Percentiles rank a stretch among this genome's conserved stretches.
phyloP scores from a whole-genome alignment of 2,797 vertebrate genomes.

The Sciaenops ocellatus region DNA sequence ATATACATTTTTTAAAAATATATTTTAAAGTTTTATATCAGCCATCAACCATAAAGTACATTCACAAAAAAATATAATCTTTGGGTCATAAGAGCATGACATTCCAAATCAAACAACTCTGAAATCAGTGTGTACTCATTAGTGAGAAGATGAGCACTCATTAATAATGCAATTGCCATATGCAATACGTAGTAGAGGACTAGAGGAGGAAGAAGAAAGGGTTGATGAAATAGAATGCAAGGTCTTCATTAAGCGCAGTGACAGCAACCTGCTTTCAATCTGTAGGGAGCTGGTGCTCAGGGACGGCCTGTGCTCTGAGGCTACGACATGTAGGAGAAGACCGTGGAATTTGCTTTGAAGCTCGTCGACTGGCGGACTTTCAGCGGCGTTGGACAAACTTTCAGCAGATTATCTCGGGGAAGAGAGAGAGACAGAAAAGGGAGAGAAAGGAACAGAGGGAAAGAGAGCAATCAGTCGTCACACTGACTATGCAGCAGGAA shows the following conservation, averaged over 20 bases:
- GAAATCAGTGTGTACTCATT: conserved; percentile 68
- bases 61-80: not conserved
- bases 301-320: conserved; percentile 66
- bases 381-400: conserved; percentile 68
- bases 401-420: conserved; percentile 56
- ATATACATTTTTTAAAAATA: not conserved
- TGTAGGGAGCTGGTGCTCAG: conserved; percentile 54
- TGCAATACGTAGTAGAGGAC: conserved; percentile 42
- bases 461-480: conserved; percentile 61
- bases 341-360: conserved; percentile 71
- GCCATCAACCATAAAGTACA: not conserved
- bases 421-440: conserved; percentile 20
- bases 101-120: conserved; percentile 42
- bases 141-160: conserved; percentile 60
- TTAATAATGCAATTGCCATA: conserved; percentile 70
- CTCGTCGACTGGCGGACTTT: conserved; percentile 42
- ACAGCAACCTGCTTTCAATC: conserved; percentile 71
- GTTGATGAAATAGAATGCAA: conserved; percentile 84
- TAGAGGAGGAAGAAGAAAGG: conserved; percentile 63
- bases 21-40: conserved; percentile 8
- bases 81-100: conserved; percentile 39
- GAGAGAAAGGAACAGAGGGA: not conserved
- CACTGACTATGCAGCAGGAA: conserved; percentile 67
- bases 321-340: conserved; percentile 45
- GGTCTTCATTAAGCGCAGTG: conserved; percentile 78